Base-by-base conservation (phyloP, 1,140 invertebrate species). In the Metopolophium dirhodum region DNA sequence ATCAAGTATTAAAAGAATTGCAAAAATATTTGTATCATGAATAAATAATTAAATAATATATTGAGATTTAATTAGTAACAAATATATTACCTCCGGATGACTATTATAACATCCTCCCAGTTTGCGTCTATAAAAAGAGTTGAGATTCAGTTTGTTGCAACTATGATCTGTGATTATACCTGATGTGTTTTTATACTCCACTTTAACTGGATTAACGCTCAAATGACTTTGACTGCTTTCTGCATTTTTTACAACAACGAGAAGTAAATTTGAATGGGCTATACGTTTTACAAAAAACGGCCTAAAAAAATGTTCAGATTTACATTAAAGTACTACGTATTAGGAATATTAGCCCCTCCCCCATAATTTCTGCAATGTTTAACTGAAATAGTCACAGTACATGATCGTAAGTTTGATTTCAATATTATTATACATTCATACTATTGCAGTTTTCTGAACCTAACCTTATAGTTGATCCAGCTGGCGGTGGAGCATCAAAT, bases 221-320 rank as follows among this genome's bases (percentile, higher is more conserved):
- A 94, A 87, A 49, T 94, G 93, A 49, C 94, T 68, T 57, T 94
- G 94, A 93, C 94, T 94, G 86, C 94, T 94, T 82, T 94, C 94
- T 87, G 94, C 93, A n/a, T 94, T 95, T 94, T 97, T 96, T 2
- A 98, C 96, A 1, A 98, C 97, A 9, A 98, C 96, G 85, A 99
- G 95, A 22, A 99, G 94, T 89, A 99, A 95, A 95, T 99, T 99
- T 22, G 97, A 97, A 94, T 97, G 96, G 2, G 96, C 96, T 87
- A 98, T 96, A 94, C 96, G 96, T 94, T 97, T 97, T 7, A 97
- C 96, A 94, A 96, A 96, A 94, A 97, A 97, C 26, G 96, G 96
- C 95, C 97, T 98, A 94, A 94, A 96, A 57, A 83, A 54, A 47
- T 8, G 2, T 54, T 77, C 1, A 35, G 14, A 77, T 22, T n/a